Evolutionary conservation across 2,888 invertebrate species (phyloP).

Genomic region (Pachymerium ferrugineum): DNA sequence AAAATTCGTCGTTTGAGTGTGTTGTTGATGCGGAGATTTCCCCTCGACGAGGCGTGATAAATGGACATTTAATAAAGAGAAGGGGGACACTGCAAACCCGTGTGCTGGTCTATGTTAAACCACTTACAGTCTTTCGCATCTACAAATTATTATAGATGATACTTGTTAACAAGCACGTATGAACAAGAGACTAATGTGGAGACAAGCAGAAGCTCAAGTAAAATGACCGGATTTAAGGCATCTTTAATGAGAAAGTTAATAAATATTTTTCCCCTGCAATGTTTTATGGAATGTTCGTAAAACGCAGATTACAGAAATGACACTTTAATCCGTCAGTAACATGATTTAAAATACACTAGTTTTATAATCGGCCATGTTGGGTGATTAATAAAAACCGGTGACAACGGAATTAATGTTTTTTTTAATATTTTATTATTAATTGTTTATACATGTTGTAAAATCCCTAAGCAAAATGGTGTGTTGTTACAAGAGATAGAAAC

Average conservation of each 20-base stretch:
- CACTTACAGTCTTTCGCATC: slow-evolving; percentile 19
- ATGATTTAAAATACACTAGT: too few species aligned
- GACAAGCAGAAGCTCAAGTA: slow-evolving; percentile 15
- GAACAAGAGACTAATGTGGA: slow-evolving; percentile 19
- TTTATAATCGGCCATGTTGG: too few species aligned
- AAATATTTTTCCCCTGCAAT: not conserved
- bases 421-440: not conserved
- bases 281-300: not conserved
- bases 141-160: slow-evolving; percentile 27
- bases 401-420: not conserved
- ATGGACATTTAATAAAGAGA: slow-evolving; percentile 25
- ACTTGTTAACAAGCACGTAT: slow-evolving; percentile 18
- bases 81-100: slow-evolving; percentile 20
- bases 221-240: slow-evolving; percentile 1
- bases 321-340: not conserved
- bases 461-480: too few species aligned
- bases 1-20: too few species aligned
- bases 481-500: too few species aligned
- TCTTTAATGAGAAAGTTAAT: slow-evolving; percentile 15
- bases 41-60: slow-evolving; percentile 25
- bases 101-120: slow-evolving; percentile 24
- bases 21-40: slow-evolving; percentile 10
- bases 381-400: too few species aligned
- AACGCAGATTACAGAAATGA: not conserved
- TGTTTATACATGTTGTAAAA: too few species aligned